A percentile compares a stretch with the other conserved stretches of the same genome.
phyloP scores from a whole-genome alignment of 2,888 invertebrate genomes.

The Caenorhabditis sp. region DNA sequence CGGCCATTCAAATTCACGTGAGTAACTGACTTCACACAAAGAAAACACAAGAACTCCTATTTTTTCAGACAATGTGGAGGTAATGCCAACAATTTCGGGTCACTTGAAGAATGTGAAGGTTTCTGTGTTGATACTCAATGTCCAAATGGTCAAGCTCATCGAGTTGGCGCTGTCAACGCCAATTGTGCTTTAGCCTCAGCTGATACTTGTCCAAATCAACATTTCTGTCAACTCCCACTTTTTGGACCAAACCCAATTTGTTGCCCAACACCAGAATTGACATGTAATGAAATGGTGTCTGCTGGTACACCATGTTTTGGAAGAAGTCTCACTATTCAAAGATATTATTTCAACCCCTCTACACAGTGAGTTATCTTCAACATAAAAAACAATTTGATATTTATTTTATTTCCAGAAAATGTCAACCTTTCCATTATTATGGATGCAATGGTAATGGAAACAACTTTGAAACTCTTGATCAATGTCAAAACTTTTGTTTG shows the following conservation, averaged over 20 bases:
- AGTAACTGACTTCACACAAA: not conserved
- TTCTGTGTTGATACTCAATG: conserved; percentile 70
- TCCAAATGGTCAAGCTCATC: conserved; percentile 56
- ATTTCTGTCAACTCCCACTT: conserved; percentile 62
- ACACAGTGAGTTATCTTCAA: conserved; percentile 42
- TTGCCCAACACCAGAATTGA: conserved; percentile 62
- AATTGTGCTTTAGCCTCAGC: conserved; percentile 56
- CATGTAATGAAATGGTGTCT: conserved; percentile 62
- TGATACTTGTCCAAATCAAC: conserved; percentile 63
- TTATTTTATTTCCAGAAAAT: conserved; percentile 43
- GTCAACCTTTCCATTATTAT: conserved; percentile 70
- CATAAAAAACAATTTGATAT: not conserved
- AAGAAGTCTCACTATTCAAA: conserved; percentile 60
- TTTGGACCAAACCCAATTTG: conserved; percentile 65
- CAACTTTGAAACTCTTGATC: conserved; percentile 63
- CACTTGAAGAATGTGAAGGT: conserved; percentile 70
- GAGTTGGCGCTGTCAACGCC: conserved; percentile 67
- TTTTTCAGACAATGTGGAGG: conserved; percentile 66
- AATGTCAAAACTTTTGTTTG: conserved; percentile 63
- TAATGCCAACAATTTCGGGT: conserved; percentile 68
- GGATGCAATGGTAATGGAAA: conserved; percentile 67
- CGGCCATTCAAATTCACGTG: conserved; percentile 56
- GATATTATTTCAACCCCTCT: conserved; percentile 64
- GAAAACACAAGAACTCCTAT: not conserved
- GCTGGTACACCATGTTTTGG: conserved; percentile 69